Evolutionary conservation across 2,797 vertebrate genomes (phyloP).

Genomic region (Serranus cabrilla): DNA sequence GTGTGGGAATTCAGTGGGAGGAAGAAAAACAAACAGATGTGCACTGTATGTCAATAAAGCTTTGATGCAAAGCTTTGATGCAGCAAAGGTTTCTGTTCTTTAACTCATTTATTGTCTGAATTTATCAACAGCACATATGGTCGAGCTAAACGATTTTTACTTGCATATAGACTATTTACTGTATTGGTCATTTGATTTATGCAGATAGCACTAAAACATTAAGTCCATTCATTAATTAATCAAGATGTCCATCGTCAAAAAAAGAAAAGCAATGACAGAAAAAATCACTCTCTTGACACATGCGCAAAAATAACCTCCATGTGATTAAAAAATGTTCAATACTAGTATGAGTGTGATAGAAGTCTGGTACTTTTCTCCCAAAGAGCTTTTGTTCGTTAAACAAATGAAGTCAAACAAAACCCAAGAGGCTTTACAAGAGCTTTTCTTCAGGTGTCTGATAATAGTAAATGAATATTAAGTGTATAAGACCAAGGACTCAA

Average conservation of each 20-base stretch:
- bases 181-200: neutral
- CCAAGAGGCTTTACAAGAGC: neutral
- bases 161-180: neutral
- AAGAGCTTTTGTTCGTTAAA: neutral
- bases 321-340: neutral
- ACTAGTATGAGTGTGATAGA: neutral
- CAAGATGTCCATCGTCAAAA: no score
- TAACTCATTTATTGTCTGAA: neutral
- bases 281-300: neutral
- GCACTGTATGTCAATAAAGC: neutral
- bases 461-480: neutral
- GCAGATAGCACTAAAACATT: no score
- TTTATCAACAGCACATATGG: neutral
- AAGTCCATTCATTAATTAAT: no score
- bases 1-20: conserved; percentile 20
- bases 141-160: neutral
- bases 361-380: neutral
- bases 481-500: neutral
- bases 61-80: conserved; percentile 1
- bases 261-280: neutral
- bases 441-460: neutral
- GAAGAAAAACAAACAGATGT: neutral
- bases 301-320: neutral
- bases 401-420: neutral
- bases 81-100: neutral